Percentiles rank a stretch among this genome's conserved stretches.
Evolutionary conservation across 2,888 invertebrate species (phyloP).

Genomic region (Eupithecia dodoneata): DNA sequence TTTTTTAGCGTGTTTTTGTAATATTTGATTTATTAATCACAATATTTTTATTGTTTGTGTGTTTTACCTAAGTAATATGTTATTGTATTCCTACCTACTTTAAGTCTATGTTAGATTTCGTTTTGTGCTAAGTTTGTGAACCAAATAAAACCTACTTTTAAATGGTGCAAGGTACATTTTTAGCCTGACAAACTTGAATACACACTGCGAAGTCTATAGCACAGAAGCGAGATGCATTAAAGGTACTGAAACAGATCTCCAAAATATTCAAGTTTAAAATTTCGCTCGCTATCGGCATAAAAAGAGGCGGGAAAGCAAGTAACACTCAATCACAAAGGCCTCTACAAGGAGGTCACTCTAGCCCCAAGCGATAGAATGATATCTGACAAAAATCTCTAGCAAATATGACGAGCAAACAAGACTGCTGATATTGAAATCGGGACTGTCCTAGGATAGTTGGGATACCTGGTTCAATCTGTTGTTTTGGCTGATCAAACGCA

Average conservation of each 20-base stretch:
- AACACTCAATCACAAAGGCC: constrained; percentile 25
- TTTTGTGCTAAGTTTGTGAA: no score
- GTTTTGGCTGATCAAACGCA: neutral
- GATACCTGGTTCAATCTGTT: neutral
- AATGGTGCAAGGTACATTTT: no score
- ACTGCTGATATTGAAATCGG: constrained; percentile 51
- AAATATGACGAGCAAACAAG: constrained; percentile 49
- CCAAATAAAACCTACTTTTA: no score
- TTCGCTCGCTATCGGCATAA: constrained; percentile 1
- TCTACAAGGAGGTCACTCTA: constrained; percentile 40
- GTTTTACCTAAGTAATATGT: no score
- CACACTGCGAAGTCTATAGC: no score
- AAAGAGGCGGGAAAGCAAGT: constrained; percentile 18
- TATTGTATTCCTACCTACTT: no score
- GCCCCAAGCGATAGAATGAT: constrained; percentile 44
- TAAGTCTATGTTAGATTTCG: no score
- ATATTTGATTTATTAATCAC: no score
- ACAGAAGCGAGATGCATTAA: no score
- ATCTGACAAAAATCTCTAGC: constrained; percentile 39
- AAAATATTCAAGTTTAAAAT: neutral
- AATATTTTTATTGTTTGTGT: no score
- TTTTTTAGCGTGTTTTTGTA: no score
- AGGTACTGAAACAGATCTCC: neutral
- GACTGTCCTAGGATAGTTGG: constrained; percentile 8
- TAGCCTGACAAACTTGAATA: no score